Evolutionary conservation across 2,113 vertebrate species (phyloP).

Genomic region (Rattus norvegicus): GRCr8 NC_086023.1:129359501-129360000

Average conservation of each 20-base stretch:
- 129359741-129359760: slow-evolving; percentile 1
- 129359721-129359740: neutral
- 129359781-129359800: neutral
- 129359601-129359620: neutral
- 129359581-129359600: neutral
- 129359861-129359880: slow-evolving; percentile 29
- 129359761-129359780: slow-evolving; percentile 41
- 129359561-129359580: neutral
- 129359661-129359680: neutral
- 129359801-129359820: slow-evolving; percentile 39
- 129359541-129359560: neutral
- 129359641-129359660: neutral
- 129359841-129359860: neutral
- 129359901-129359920: neutral
- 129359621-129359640: neutral
- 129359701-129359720: neutral
- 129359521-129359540: neutral
- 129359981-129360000: slow-evolving; percentile 90
- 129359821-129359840: slow-evolving; percentile 40
- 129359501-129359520: neutral
- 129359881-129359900: slow-evolving; percentile 45
- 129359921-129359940: neutral
- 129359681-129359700: neutral
- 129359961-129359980: slow-evolving; percentile 76
- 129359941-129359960: slow-evolving; percentile 75